These are phyloP conservation scores for Copidosoma aretas DNA, from an alignment of 2,888 invertebrate species.

Conservation along the genomic window DNA sequence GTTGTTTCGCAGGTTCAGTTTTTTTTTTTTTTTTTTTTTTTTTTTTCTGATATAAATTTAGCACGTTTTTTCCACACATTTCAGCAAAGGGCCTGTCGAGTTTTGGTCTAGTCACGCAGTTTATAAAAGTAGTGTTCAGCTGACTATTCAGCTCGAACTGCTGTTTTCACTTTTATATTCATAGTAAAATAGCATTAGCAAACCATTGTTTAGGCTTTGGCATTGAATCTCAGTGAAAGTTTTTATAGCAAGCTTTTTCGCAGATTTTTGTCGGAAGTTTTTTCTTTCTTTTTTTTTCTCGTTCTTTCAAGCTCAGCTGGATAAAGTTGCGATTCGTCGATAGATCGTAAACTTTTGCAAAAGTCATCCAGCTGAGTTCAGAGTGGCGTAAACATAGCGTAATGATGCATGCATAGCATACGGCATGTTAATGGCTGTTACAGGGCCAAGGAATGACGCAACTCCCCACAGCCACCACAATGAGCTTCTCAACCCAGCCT, in stretches of 20 bases:
- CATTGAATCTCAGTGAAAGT: too few species aligned
- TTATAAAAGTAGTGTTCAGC: too few species aligned
- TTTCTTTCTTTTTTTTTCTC: neutral
- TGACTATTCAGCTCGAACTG: too few species aligned
- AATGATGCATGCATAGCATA: slow-evolving; percentile 60
- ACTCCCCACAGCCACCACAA: slow-evolving; percentile 57
- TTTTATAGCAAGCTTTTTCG: slow-evolving; percentile 1
- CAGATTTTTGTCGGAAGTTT: neutral
- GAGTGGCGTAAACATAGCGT: slow-evolving; percentile 40
- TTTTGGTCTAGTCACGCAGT: too few species aligned
- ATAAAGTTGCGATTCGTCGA: too few species aligned
- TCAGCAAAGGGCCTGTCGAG: too few species aligned
- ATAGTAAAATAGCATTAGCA: neutral
- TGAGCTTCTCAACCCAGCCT: slow-evolving; percentile 56
- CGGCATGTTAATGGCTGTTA: slow-evolving; percentile 61
- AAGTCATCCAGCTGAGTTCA: neutral
- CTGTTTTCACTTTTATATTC: neutral
- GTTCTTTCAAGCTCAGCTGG: too few species aligned
- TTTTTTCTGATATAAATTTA: neutral
- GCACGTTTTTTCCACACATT: slow-evolving; percentile 8
- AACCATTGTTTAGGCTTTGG: too few species aligned
- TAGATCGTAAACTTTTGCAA: neutral
- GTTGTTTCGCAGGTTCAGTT: neutral
- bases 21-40: neutral
- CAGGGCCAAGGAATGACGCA: slow-evolving; percentile 64